Evolutionary conservation across 1,140 invertebrate species (phyloP), one percentile per base, ranked within the genome.

Genomic region (Copidosoma floridanum): DNA sequence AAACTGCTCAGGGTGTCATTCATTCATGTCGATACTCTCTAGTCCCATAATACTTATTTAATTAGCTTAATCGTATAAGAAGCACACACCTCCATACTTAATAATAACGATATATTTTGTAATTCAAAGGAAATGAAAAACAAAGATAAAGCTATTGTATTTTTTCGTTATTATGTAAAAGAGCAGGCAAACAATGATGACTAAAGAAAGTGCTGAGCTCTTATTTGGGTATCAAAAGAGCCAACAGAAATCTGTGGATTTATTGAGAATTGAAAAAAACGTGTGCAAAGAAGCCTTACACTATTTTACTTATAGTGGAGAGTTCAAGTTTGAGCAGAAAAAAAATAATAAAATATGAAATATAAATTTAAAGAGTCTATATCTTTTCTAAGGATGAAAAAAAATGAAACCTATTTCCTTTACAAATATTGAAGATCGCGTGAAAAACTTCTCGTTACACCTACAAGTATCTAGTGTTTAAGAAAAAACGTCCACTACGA

Each of bases 101-200:
- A 46, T 68, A 67, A 55, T 66, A 58, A n/a, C n/a, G 4, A 48
- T 66, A 72, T 68, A 66, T 71, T 67, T 68, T 66, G 55, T 66
- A 71, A 67, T 59, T 43, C 20, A 68, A 65, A 6, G 12, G 29
- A 20, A 44, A 69, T 52, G 35, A 43, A 24, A 55, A 63, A 61
- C 41, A 48, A 56, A n/a, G n/a, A n/a, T n/a, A n/a, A n/a, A n/a
- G n/a, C n/a, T n/a, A n/a, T n/a, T 61, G 37, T 68, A 65, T 66
- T 68, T 58, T 70, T 58, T 55, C 62, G 24, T 66, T 62, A 12
- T 32, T 8, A 8, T 24, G 52, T 24, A 53, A n/a, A n/a, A n/a
- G n/a, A n/a, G n/a, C n/a, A n/a, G n/a, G n/a, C n/a, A n/a, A n/a
- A n/a, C n/a, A n/a, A n/a, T n/a, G n/a, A n/a, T n/a, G n/a, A n/a